Base-by-base conservation (phyloP, 2,888 invertebrate species). In the Nymphalis c-album region DNA sequence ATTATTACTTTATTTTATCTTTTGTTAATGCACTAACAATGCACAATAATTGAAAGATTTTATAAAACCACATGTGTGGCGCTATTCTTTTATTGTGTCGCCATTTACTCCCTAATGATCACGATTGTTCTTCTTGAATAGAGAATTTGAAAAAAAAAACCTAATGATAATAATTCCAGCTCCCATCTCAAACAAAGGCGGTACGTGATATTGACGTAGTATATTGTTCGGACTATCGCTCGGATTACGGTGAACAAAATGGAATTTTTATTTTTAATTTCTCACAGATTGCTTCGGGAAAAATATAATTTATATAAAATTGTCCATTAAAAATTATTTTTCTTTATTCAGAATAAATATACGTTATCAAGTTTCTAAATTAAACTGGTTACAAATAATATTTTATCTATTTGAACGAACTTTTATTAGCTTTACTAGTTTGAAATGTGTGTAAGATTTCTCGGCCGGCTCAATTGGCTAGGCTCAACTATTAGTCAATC, bases 61-160 rank as follows among this genome's bases (percentile, higher is more conserved):
- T 60, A 69, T 71, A 67, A 71, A 69, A 67, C 71, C 69, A 67
- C 67, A 67, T 64, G 51, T 67, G 63, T 68, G 69, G 46, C 51
- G 48, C 60, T 46, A 64, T 71, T 71, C 71, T 71, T 69, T 69
- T 71, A 71, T 71, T 71, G 67, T 71, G 69, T 67, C 71, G 51
- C 68, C 64, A 68, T 70, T 70, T 70, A 60, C 68, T 68, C 64
- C 67, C 69, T 71, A 71, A 71, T 71, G 71, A 71, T 67, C 71
- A 26, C 71, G 62, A 71, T 71, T 71, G 71, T 71, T 71, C 69
- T 62, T 18, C 64, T 63, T 69, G 59, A 71, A 71, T 69, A 64
- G 64, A 58, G 48, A 63, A 63, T 64, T 68, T 60, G 64, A 64
- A 64, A 65, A 71, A 65, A 71, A 68, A 70, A 65, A 64, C 57